A percentile compares a stretch with the other conserved stretches of the same genome.
Conservation (phyloP, 2,888 invertebrate species). For the Dicyrtoma fusca region DNA sequence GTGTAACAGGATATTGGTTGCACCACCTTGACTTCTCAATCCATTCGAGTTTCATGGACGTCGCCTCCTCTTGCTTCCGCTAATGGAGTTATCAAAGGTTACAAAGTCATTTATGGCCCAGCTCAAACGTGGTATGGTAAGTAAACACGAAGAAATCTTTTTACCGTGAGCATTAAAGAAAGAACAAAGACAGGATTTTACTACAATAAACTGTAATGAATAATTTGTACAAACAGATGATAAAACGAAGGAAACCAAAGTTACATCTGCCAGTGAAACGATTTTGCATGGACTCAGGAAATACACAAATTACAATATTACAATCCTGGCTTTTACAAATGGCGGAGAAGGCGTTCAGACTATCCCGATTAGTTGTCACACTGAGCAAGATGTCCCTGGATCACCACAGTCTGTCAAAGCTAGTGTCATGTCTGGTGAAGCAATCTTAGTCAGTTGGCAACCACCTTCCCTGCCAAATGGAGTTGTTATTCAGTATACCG, state of each 20-base stretch:
- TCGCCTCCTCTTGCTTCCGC: constrained; percentile 89
- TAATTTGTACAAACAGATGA: constrained; percentile 67
- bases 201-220: neutral
- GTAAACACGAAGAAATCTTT: constrained; percentile 60
- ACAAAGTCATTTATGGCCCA: constrained; percentile 90
- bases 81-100: constrained; percentile 93
- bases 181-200: neutral
- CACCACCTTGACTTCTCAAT: constrained; percentile 90
- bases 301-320: constrained; percentile 96
- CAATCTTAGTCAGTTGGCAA: constrained; percentile 92
- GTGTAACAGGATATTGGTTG: constrained; percentile 79
- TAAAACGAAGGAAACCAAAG: constrained; percentile 86
- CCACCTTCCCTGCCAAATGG: constrained; percentile 92
- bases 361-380: constrained; percentile 85
- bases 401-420: constrained; percentile 92
- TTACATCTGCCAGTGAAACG: constrained; percentile 88
- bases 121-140: constrained; percentile 90
- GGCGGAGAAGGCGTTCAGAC: constrained; percentile 93
- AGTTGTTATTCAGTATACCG: constrained; percentile 87
- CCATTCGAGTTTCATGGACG: constrained; percentile 91
- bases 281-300: constrained; percentile 91
- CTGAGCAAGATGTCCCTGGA: constrained; percentile 94
- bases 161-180: no score
- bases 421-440: constrained; percentile 85
- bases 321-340: constrained; percentile 90